Evolutionary conservation across 2,888 invertebrate species (phyloP).

Genomic region (Drosophila recens): DNA sequence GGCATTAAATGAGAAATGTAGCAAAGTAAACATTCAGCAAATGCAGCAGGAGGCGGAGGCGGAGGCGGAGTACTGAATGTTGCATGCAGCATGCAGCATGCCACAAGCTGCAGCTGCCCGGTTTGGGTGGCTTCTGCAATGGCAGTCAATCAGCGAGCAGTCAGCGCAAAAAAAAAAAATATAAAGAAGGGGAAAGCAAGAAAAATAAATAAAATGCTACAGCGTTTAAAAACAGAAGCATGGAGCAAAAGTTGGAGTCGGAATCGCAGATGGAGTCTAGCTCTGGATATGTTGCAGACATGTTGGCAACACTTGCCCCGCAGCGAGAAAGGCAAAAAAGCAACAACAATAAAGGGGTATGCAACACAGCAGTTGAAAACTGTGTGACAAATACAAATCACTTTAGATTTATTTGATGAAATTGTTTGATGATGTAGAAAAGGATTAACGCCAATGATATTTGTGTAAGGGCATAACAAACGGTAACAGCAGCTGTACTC

Average conservation of each 20-base stretch:
- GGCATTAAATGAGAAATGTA: slow-evolving; percentile 75
- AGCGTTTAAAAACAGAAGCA: slow-evolving; percentile 68
- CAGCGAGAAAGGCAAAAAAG: slow-evolving; percentile 2
- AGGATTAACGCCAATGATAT: slow-evolving; percentile 80
- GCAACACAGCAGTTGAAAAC: slow-evolving; percentile 63
- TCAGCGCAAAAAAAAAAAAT: slow-evolving; percentile 34
- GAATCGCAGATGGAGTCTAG: not conserved
- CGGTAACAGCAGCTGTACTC: slow-evolving; percentile 12
- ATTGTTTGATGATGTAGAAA: slow-evolving; percentile 81
- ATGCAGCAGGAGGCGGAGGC: slow-evolving; percentile 32
- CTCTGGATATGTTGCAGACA: slow-evolving; percentile 49
- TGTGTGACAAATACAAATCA: slow-evolving; percentile 81
- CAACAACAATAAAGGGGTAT: slow-evolving; percentile 19
- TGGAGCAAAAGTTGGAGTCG: slow-evolving; percentile 37
- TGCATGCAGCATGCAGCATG: slow-evolving; percentile 37
- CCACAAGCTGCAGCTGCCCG: slow-evolving; percentile 26
- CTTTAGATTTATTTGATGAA: slow-evolving; percentile 81
- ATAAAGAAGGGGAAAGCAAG: slow-evolving; percentile 22
- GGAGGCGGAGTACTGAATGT: slow-evolving; percentile 8
- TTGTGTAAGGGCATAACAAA: slow-evolving; percentile 55
- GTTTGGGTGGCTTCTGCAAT: slow-evolving; percentile 37
- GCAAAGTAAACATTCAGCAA: slow-evolving; percentile 69
- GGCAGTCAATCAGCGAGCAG: slow-evolving; percentile 67
- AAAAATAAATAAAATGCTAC: slow-evolving; percentile 59
- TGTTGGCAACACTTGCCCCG: slow-evolving; percentile 53